Evolutionary conservation across 1,140 invertebrate genomes (phyloP), one percentile per base, ranked within the genome.

Genomic region (Musca domestica): DNA sequence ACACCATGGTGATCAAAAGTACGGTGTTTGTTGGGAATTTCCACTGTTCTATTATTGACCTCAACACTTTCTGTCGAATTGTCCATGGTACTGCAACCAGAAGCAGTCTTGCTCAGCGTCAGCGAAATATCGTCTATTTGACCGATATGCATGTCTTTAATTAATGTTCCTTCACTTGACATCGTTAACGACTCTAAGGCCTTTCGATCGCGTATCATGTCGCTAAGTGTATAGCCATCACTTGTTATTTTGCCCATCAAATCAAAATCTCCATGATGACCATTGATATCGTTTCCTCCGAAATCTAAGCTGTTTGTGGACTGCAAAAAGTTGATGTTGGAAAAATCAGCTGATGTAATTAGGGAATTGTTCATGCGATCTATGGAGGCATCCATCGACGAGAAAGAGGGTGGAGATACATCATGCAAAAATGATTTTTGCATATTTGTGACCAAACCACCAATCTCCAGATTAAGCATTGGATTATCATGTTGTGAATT

Each of bases 281-380:
- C 54, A 54, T 74, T 67, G 20, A 56, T 23, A 14, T 66, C 22
- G 46, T 46, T 14, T 34, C 41, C 41, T 25, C 25, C 56, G 15
- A 70, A 67, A 19, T 77, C 77, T 27, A 77, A 30, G 17, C 77
- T 73, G 9, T 74, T 69, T 1, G 73, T 78, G 3, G 78, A 78
- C 56, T 80, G 77, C 17, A 81, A 70, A 52, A 81, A 81, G 52
- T 76, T 79, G 20, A 81, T 69, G 70, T 81, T 80, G 9, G 75
- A 77, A 23, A 81, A 81, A 65, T 81, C 79, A 4, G 77, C 76
- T 12, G 79, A 81, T n/a, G 74, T 81, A n/a, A 81, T 79, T 0
- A 81, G 67, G 2, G 78, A 81, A 52, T 73, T 81, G 66, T 78
- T 79, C 79, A 81, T 81, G 5, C 71, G 68, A 27, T 78, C 77